Base-by-base conservation (phyloP, 2,797 vertebrate genomes). In the Myotis planiceps region DNA sequence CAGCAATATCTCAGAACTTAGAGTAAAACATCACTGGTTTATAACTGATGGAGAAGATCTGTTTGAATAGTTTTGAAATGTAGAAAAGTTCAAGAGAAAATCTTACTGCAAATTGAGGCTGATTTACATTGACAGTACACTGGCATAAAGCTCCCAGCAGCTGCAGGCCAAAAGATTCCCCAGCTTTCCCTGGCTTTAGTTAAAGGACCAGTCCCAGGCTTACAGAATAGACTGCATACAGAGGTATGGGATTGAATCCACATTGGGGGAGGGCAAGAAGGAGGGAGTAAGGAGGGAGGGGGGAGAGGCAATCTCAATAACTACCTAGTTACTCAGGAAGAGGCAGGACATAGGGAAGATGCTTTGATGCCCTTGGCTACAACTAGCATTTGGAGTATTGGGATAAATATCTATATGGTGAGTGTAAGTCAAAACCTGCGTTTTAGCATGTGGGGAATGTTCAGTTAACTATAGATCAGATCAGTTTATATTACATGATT, bases 1-100 rank as follows among this genome's bases (percentile, higher is more conserved):
- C 29, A 92, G 80, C 47, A 66, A 72, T 13, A 32, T 47, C 69
- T 92, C 63, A 90, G 63, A 86, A 90, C 86, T 95, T 82, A 42
- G 32, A 90, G 68, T 72, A 89, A 85, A 85, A 68, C 25, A 32
- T 42, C 76, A 63, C 49, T 49, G 34, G 42, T 69, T 58, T 90
- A 29, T 55, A 87, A 79, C 12, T 74, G 65, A 92, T 29, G 15
- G 71, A 83, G 49, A 76, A 88, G 12, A 94, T 71, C 6, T 23
- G n/a, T 90, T 69, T 92, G 66, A 90, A 75, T 42, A n/a, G 47
- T 32, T 87, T 18, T 47, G 37, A 94, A 87, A 87, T n/a, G 42
- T 18, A 86, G 76, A 39, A 87, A 83, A 71, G 39, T 39, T 74
- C 53, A 74, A 74, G 47, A 95, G 71, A 74, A 91, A 80, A 63